Evolutionary conservation across 1,140 invertebrate genomes (phyloP).

Genomic region (Maniola jurtina): DNA sequence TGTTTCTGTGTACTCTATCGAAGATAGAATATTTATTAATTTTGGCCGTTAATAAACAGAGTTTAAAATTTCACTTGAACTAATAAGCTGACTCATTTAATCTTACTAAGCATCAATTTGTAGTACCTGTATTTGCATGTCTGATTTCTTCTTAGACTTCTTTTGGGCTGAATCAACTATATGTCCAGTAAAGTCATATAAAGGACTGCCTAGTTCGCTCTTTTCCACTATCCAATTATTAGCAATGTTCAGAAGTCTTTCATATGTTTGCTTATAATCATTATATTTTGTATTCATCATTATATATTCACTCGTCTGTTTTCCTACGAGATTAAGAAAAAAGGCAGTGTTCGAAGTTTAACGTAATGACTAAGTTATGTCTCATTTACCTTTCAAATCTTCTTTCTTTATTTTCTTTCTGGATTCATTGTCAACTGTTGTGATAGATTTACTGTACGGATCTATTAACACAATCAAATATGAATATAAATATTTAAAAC

Average conservation of each 20-base stretch:
- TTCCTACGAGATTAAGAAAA: conserved; percentile 38
- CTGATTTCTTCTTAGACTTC: conserved; percentile 65
- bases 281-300: conserved; percentile 60
- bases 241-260: conserved; percentile 59
- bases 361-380: not conserved
- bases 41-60: not conserved
- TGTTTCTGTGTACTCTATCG: too few relatives aligned
- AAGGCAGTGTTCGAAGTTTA: not conserved
- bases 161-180: conserved; percentile 52
- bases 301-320: conserved; percentile 53
- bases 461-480: not conserved
- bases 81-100: not conserved
- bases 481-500: not conserved
- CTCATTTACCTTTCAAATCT: conserved; percentile 51
- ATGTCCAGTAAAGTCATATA: conserved; percentile 58
- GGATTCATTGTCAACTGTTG: conserved; percentile 45
- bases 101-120: not conserved
- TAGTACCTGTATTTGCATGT: conserved; percentile 51
- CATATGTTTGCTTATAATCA: conserved; percentile 63
- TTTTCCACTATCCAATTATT: conserved; percentile 66
- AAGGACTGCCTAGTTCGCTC: conserved; percentile 51
- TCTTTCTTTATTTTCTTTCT: conserved; percentile 69
- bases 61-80: not conserved
- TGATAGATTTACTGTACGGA: conserved; percentile 43
- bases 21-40: not conserved